Base-by-base conservation (phyloP, 2,113 vertebrate genomes). In the Machaerirhynchus nigripectus region DNA sequence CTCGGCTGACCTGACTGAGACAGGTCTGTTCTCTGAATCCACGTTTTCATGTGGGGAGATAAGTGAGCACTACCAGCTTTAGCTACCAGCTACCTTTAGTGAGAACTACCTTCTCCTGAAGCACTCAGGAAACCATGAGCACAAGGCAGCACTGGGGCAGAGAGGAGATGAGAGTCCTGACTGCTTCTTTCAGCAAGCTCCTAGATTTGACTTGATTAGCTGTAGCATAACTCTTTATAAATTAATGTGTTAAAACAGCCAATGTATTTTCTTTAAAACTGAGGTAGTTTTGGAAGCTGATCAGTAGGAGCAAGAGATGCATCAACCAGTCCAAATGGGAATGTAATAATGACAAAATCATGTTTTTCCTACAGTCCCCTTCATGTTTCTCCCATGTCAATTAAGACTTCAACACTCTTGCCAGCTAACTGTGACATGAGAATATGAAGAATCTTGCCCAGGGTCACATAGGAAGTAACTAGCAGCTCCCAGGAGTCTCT, bases 391-490 rank as follows among this genome's bases (percentile, higher is more conserved):
- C 7, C 35, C 30, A 37, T n/a, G 56, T 71, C 92, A 90, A 97
- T 94, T 92, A 92, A 94, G 90, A 70, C 64, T 90, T 91, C 71
- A 94, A 47, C 24, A 49, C 5, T 27, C 78, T 86, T 94, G 39
- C 56, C 85, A 95, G 60, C 35, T 56, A 84, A 78, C 37, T 50
- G 73, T 92, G 60, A 49, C 80, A 64, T 52, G 18, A 85, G 76
- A 90, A 84, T 80, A 90, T 33, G 57, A 94, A 52, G 16, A 64
- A 70, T 84, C 40, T 90, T 78, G 76, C 88, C 93, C 85, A 84
- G 92, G 83, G 88, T 90, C 80, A 94, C 39, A 60, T 4, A 86
- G 44, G 40, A 90, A 93, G 47, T 26, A 86, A 52, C 60, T 53
- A 55, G 47, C 7, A 11, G 31, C 27, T 96, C 64, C 53, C 79